Evolutionary conservation across 2,888 invertebrate species (phyloP), one percentile per base, ranked within the genome.

Genomic region (Germaria angustata): DNA sequence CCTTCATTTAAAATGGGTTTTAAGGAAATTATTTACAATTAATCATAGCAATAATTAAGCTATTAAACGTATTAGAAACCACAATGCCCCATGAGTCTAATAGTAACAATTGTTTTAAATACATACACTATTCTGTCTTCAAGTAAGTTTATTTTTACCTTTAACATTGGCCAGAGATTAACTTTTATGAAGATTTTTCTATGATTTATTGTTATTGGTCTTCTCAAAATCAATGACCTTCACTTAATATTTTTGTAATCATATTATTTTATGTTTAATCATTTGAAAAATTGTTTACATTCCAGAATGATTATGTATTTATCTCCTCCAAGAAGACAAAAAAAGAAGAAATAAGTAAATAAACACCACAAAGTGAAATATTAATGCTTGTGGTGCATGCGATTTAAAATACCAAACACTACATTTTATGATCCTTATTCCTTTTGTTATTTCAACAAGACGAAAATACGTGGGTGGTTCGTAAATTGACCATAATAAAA

Each of bases 221-320:
- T 46, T 51, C n/a, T 44, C 39, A 36, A 55, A 53, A 39, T 46
- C 72, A 72, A 73, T 51, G 49, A 44, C 51, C 57, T 66, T 80
- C 49, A 49, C 9, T 55, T 13, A 13, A 49, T 24, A 44, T 59
- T 61, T 68, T n/a, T n/a, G 53, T 69, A 76, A 71, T 76, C 57
- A 80, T 65, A n/a, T n/a, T 76, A 69, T 65, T 80, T 65, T 65
- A 51, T 75, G 44, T 80, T 80, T 46, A 63, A 41, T 7, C 36
- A 51, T 59, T 51, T 59, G 20, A 57, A 65, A 65, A 68, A 59
- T 57, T 61, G 46, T 49, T 66, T 49, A 57, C 55, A 79, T 73
- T 66, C 73, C 73, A 66, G n/a, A 4, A 34, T 13, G 24, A 24
- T 63, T 69, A 41, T 20, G 53, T 44, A n/a, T 69, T 65, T 46